Evolutionary conservation across 2,888 invertebrate species (phyloP), one percentile per base, ranked within the genome.

Genomic region (Leptinotarsa haldemani): DNA sequence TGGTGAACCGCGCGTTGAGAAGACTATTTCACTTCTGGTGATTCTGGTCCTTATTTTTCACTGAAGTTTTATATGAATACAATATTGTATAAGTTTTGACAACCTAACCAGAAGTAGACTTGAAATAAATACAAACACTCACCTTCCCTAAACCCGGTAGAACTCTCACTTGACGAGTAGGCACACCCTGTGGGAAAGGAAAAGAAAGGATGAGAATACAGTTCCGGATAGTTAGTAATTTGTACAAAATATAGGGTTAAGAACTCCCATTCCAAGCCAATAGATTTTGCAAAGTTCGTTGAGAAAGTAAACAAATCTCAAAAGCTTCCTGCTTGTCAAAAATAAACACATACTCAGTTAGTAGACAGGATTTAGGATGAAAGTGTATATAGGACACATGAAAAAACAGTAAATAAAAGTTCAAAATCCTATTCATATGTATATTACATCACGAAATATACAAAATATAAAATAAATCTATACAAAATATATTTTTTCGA

Each of bases 81-180:
- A 25, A 25, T 40, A 40, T 9, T 12, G 40, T 2, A 40, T 7
- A 9, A 40, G 9, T 40, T 0, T 40, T 2, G 12, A 40, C 9
- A 40, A 9, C 40, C 7, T 40, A 40, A 40, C 40, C 40, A 40
- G 30, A 9, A 30, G 30, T 30, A 1, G 9, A 40, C 3, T 40
- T 40, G 9, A 40, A 40, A 50, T 50, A 16, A 50, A 50, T 30
- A 48, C 56, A 18, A 50, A 9, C 22, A 84, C 88, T 87, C 85
- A 88, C 88, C 86, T 88, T 88, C 80, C 87, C 87, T 75, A 88
- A 83, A 75, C 88, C 87, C 74, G 88, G 88, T 56, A 88, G 83
- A 72, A 87, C 84, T 81, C 87, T 86, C 68, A 88, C 88, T 88
- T 88, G 87, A 77, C 87, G 84, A 74, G 88, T 87, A 76, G 87